A percentile compares a stretch with the other conserved stretches of the same genome.
phyloP scores from a whole-genome alignment of 2,113 vertebrate genomes.

The Aspidoscelis tigris region DNA sequence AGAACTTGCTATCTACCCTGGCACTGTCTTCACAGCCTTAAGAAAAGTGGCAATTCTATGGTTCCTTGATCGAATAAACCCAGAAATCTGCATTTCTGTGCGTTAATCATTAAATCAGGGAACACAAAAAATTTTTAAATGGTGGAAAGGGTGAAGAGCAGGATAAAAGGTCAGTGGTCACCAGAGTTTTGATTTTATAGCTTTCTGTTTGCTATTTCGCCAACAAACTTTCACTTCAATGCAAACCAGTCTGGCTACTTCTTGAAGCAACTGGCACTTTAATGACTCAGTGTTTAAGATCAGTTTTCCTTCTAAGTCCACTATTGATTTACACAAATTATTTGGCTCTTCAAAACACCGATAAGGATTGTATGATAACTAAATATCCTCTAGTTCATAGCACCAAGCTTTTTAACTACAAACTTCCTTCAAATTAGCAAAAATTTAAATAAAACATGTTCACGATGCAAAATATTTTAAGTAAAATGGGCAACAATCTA shows the following conservation, averaged over 20 bases:
- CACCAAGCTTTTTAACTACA: not conserved
- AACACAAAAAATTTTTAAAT: not conserved
- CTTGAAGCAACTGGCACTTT: not conserved
- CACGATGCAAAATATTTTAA: not conserved
- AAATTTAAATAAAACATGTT: not conserved
- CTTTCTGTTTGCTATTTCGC: not conserved
- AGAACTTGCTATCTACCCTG: not conserved
- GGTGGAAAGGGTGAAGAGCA: too few species aligned
- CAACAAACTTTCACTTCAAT: not conserved
- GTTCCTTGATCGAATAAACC: not conserved
- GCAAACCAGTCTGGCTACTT: not conserved
- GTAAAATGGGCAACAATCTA: not conserved
- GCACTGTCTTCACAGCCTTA: not conserved
- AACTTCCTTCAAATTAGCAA: not conserved
- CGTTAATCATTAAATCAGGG: not conserved
- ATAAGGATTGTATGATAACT: not conserved
- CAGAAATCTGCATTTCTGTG: not conserved
- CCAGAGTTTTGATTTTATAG: not conserved
- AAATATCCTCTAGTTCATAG: not conserved
- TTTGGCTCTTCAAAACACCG: not conserved
- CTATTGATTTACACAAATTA: not conserved
- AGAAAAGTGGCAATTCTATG: not conserved
- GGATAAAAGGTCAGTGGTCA: not conserved
- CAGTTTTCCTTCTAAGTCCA: not conserved
- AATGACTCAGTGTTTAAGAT: not conserved